Evolutionary conservation across 2,113 vertebrate genomes (phyloP).

Genomic region (Grammomys dolichurus): DNA sequence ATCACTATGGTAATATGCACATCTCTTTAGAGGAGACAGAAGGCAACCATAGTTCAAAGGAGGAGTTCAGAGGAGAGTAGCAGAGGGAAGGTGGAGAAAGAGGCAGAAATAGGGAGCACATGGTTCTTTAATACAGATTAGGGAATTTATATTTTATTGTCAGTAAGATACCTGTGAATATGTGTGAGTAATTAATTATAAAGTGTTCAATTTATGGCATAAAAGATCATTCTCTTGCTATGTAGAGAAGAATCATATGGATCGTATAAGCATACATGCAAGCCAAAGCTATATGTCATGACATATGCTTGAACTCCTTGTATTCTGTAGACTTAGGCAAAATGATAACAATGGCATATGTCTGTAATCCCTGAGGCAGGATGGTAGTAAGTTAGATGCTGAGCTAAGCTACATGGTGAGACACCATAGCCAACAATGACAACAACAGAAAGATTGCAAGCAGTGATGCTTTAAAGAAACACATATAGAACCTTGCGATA

Average conservation of each 20-base stretch:
- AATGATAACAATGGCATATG: background rate
- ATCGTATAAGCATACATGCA: background rate
- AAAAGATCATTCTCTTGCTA: background rate
- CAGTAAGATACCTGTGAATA: background rate
- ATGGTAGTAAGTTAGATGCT: background rate
- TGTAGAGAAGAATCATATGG: background rate
- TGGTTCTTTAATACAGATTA: background rate
- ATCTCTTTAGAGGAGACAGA: background rate
- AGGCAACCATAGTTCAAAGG: background rate
- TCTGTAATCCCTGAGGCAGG: background rate
- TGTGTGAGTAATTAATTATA: background rate
- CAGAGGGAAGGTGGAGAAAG: background rate
- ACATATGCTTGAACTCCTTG: background rate
- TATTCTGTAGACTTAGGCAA: background rate
- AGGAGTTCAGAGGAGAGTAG: background rate
- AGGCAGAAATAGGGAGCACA: accelerated
- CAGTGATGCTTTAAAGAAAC: background rate
- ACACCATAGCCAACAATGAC: background rate
- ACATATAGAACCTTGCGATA: background rate
- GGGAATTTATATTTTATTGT: background rate
- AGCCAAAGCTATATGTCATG: background rate
- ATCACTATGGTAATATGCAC: background rate
- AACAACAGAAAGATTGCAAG: background rate
- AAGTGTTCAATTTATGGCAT: background rate
- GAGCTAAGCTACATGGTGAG: background rate